Base-by-base conservation (phyloP, 1,140 invertebrate species). In the Megathymus violae region DNA sequence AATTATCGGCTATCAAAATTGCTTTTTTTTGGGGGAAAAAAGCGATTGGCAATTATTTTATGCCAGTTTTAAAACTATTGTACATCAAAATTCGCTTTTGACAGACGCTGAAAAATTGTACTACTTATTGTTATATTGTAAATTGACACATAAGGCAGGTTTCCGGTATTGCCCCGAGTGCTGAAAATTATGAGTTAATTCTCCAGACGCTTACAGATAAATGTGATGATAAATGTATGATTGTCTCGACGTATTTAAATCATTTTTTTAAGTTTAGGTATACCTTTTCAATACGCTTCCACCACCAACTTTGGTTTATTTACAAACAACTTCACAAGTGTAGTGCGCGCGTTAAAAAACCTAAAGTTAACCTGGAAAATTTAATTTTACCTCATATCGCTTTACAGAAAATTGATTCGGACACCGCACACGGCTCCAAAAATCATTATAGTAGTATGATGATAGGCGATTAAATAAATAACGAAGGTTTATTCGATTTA, bases 31-130 rank as follows among this genome's bases (percentile, higher is more conserved):
- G 19, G 66, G 70, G 10, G 62, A 72, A 10, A 63, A 69, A 50
- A 62, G 62, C n/a, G 59, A 58, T 1, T 72, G 59, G 62, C 52
- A 66, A 0, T 58, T 66, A 56, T 69, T 72, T 50, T 72, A 72
- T 25, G 70, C 62, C n/a, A 69, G 59, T 63, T 65, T 69, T 61
- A 64, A 65, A 22, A 25, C 52, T 14, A 65, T 47, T 0, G 47
- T 69, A 9, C 66, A 72, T 50, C 41, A 66, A 19, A 72, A 69
- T 59, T 1, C 13, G 9, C 36, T 13, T 27, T 51, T 69, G 13
- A 69, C 67, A 19, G 58, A 69, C n/a, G 62, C 44, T 36, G 62
- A 69, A 1, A 69, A 62, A 52, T 64, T 69, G 36, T 69, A 69
- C 44, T 69, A 64, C 44, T 62, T 69, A 17, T 31, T 69, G 44